These are phyloP conservation scores for Holothuria leucospilota DNA, from an alignment of 53 echinoderm and acorn worm species.

Conservation along the genomic window DNA sequence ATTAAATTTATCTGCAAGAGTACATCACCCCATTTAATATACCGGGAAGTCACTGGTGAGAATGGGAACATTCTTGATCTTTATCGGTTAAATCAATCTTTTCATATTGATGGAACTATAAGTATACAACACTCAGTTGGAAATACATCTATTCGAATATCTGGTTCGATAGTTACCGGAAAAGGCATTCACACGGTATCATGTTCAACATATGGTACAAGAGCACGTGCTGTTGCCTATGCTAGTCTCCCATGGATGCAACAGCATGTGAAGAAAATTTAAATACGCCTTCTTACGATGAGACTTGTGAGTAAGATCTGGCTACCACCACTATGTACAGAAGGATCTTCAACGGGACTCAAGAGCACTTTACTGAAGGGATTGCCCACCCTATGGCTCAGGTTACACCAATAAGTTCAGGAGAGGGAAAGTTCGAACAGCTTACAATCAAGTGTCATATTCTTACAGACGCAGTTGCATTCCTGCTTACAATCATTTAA, in stretches of 20 bases:
- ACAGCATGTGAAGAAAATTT: too few relatives aligned
- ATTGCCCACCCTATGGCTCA: too few relatives aligned
- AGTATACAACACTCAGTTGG: background rate
- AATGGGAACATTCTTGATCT: background rate
- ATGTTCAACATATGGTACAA: conserved; percentile 11
- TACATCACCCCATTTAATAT: conserved; percentile 10
- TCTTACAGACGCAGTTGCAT: too few relatives aligned
- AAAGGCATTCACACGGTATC: background rate
- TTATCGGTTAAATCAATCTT: background rate
- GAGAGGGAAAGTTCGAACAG: too few relatives aligned
- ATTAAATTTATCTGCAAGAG: background rate
- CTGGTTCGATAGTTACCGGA: too few relatives aligned
- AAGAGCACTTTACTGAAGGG: too few relatives aligned
- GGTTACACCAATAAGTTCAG: too few relatives aligned
- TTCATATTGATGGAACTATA: background rate
- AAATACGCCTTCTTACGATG: background rate
- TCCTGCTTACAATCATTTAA: background rate
- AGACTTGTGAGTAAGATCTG: too few relatives aligned
- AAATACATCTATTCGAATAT: background rate
- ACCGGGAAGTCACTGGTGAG: background rate
- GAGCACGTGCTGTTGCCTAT: background rate
- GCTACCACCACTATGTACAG: too few relatives aligned
- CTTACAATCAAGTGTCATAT: too few relatives aligned
- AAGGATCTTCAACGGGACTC: too few relatives aligned
- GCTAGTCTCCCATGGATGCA: background rate